These are phyloP conservation scores for Dastarcus helophoroides DNA, from an alignment of 2,888 invertebrate genomes.

Conservation along the genomic window DNA sequence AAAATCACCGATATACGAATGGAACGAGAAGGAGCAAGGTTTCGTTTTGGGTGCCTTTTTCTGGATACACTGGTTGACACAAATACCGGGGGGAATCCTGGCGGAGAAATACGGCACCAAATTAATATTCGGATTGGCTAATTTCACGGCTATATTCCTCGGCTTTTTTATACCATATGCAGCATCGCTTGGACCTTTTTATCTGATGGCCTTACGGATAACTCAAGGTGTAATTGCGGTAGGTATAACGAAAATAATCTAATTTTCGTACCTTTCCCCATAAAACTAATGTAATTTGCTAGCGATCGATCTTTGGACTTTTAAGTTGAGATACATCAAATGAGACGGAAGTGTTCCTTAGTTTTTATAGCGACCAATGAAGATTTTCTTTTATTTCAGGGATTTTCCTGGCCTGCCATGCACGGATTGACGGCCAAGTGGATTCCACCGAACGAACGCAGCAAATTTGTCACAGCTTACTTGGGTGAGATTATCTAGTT, in stretches of 20 bases:
- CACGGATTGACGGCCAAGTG: slow-evolving; percentile 67
- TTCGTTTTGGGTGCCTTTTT: slow-evolving; percentile 52
- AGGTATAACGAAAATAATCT: slow-evolving; percentile 34
- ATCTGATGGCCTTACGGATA: slow-evolving; percentile 48
- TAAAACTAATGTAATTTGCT: too few species aligned
- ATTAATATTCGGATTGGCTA: slow-evolving; percentile 54
- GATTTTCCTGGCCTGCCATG: slow-evolving; percentile 65
- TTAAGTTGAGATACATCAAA: too few species aligned
- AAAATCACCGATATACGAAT: slow-evolving; percentile 10
- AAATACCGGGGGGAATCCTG: slow-evolving; percentile 57
- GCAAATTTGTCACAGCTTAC: slow-evolving; percentile 55
- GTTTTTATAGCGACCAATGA: too few species aligned
- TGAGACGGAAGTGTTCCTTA: too few species aligned
- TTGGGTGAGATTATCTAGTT: too few species aligned
- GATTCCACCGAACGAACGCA: slow-evolving; percentile 72
- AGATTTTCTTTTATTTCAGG: slow-evolving; percentile 41
- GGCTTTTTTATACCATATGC: slow-evolving; percentile 56
- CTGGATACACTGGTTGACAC: slow-evolving; percentile 57
- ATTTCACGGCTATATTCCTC: slow-evolving; percentile 50
- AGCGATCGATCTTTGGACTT: too few species aligned
- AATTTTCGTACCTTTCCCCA: too few species aligned
- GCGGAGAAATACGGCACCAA: slow-evolving; percentile 59
- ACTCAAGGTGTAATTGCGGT: slow-evolving; percentile 61
- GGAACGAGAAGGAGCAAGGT: slow-evolving; percentile 12
- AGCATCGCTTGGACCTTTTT: slow-evolving; percentile 44